phyloP scores from a whole-genome alignment of 2,888 invertebrate species.

The Drosophila borborema region DNA sequence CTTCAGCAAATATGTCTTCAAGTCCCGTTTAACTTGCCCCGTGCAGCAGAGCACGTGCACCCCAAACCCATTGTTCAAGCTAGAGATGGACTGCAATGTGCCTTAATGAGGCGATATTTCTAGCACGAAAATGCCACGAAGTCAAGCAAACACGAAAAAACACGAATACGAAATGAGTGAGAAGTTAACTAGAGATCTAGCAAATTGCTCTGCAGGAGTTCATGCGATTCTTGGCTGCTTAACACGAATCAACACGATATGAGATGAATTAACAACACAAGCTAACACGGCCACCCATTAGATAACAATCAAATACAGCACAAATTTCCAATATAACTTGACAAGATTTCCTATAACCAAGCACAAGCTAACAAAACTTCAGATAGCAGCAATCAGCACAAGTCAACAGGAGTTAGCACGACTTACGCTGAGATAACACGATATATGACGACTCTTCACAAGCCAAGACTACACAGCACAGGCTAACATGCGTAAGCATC shows the following conservation, averaged over 20 bases:
- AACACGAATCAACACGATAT: not conserved
- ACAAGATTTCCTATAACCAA: no score
- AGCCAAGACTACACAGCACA: not conserved
- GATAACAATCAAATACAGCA: not conserved
- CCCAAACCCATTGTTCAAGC: not conserved
- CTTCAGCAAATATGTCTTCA: conserved; percentile 68
- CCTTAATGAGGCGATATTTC: not conserved
- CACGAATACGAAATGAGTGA: not conserved
- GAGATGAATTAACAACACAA: not conserved
- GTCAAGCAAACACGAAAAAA: not conserved
- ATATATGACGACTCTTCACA: not conserved
- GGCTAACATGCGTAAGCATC: not conserved
- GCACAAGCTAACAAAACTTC: no score
- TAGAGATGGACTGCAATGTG: not conserved
- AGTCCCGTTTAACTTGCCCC: conserved; percentile 47
- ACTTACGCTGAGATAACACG: not conserved
- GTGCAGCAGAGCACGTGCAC: not conserved
- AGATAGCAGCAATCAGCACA: not conserved
- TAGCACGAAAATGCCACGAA: not conserved
- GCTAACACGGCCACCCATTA: not conserved
- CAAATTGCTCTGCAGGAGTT: no score
- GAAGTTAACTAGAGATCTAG: not conserved
- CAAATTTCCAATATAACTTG: no score
- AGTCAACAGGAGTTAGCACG: not conserved
- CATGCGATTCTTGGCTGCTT: no score